Evolutionary conservation across 2,113 vertebrate species (phyloP).

Genomic region (Herpailurus yagouaroundi): DNA sequence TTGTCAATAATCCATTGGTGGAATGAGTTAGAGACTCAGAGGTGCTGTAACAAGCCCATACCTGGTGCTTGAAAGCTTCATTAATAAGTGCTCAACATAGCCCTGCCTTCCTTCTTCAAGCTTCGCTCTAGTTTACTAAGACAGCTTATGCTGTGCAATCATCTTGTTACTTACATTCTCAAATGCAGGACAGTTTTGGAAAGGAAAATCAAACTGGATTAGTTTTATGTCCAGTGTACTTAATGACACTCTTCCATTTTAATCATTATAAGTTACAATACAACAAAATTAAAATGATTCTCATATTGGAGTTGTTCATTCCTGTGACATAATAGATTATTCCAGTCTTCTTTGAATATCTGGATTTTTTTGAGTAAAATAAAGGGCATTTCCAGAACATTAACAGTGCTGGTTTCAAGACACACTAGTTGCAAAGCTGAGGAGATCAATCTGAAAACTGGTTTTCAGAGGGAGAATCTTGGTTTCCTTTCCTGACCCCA

Average conservation of each 20-base stretch:
- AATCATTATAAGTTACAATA: conserved; percentile 50
- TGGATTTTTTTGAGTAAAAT: not conserved
- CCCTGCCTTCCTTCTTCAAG: not conserved
- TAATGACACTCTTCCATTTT: conserved; percentile 59
- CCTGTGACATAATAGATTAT: conserved; percentile 34
- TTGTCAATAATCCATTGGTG: not conserved
- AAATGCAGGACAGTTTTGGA: conserved; percentile 37
- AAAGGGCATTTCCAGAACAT: not conserved
- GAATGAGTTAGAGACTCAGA: not conserved
- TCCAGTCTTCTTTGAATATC: not conserved
- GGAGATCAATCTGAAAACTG: not conserved
- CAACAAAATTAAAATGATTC: conserved; percentile 58
- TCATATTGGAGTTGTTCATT: conserved; percentile 49
- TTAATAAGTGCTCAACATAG: not conserved
- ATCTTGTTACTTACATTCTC: conserved; percentile 35
- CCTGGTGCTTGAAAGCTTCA: not conserved
- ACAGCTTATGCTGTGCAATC: not conserved
- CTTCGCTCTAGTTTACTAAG: not conserved
- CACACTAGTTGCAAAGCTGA: not conserved
- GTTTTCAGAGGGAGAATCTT: not conserved
- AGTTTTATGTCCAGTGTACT: conserved; percentile 50
- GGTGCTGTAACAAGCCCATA: not conserved
- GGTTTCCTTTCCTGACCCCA: not conserved
- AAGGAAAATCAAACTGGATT: conserved; percentile 54
- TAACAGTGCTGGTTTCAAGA: not conserved